Percentiles rank a stretch among this genome's conserved stretches.
phyloP scores from a whole-genome alignment of 2,113 vertebrate genomes.

The Lamprotornis superbus region DNA sequence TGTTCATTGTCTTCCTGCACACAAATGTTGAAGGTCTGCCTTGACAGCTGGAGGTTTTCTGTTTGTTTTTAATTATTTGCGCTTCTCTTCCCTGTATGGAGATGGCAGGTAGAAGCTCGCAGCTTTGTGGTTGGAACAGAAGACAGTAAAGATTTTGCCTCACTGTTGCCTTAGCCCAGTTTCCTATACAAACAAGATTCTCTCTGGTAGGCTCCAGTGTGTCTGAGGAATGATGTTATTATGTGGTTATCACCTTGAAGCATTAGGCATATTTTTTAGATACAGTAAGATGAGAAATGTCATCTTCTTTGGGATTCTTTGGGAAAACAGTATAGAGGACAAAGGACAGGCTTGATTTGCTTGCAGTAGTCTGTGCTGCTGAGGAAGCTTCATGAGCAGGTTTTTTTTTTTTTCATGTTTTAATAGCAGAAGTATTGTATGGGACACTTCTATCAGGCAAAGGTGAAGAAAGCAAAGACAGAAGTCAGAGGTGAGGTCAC shows the following conservation, averaged over 20 bases:
- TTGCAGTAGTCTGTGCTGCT: background rate
- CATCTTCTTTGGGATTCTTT: background rate
- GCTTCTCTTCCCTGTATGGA: background rate
- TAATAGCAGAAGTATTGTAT: background rate
- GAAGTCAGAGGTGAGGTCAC: background rate
- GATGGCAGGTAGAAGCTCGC: conserved; percentile 38
- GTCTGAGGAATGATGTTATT: conserved; percentile 47
- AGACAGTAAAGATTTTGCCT: background rate
- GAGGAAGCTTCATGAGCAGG: background rate
- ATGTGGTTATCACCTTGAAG: conserved; percentile 20
- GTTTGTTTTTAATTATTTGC: background rate
- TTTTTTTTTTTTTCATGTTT: background rate
- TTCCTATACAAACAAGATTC: conserved; percentile 49
- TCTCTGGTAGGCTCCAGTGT: conserved; percentile 30
- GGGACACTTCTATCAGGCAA: background rate
- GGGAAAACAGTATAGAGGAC: background rate
- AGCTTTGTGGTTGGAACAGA: conserved; percentile 4
- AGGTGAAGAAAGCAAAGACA: conserved; percentile 1
- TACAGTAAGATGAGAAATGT: background rate
- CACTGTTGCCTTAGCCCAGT: background rate
- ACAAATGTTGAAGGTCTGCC: background rate
- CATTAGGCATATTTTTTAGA: background rate
- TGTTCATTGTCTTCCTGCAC: background rate
- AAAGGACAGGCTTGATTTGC: background rate
- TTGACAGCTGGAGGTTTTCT: background rate